Conservation (phyloP, 2,888 invertebrate genomes). For the Noctua janthe region DNA sequence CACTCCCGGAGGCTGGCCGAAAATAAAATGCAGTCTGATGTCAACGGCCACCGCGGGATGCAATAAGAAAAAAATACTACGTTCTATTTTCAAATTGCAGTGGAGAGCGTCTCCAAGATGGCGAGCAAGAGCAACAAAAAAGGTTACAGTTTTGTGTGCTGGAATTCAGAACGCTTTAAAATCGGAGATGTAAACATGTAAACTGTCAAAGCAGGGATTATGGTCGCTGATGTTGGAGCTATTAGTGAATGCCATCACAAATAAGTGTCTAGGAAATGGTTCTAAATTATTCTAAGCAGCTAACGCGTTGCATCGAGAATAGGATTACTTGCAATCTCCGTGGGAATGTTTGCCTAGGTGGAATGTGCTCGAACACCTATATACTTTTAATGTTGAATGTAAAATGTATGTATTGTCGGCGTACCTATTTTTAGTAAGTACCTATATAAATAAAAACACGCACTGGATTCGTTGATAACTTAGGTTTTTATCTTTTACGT, state of each 20-base stretch:
- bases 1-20: constrained; percentile 84
- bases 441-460: background rate
- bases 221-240: constrained; percentile 32
- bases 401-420: background rate
- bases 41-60: constrained; percentile 86
- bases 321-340: constrained; percentile 48
- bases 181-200: constrained; percentile 46
- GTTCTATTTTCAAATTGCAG: constrained; percentile 88
- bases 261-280: constrained; percentile 46
- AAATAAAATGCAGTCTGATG: constrained; percentile 86
- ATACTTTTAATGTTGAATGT: background rate
- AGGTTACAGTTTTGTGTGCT: constrained; percentile 73
- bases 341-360: constrained; percentile 44
- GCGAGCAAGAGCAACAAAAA: constrained; percentile 73
- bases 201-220: constrained; percentile 55
- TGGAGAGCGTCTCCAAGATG: constrained; percentile 77
- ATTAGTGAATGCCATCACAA: constrained; percentile 51
- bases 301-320: constrained; percentile 56
- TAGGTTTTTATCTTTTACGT: constrained; percentile 7
- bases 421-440: background rate
- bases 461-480: constrained; percentile 1
- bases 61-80: constrained; percentile 80
- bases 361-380: constrained; percentile 28
- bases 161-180: constrained; percentile 59
- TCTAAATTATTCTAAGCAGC: constrained; percentile 55